Evolutionary conservation across 2,113 vertebrate species (phyloP), one percentile per base, ranked within the genome.

Genomic region (Rhegmatorhina hoffmannsi): DNA sequence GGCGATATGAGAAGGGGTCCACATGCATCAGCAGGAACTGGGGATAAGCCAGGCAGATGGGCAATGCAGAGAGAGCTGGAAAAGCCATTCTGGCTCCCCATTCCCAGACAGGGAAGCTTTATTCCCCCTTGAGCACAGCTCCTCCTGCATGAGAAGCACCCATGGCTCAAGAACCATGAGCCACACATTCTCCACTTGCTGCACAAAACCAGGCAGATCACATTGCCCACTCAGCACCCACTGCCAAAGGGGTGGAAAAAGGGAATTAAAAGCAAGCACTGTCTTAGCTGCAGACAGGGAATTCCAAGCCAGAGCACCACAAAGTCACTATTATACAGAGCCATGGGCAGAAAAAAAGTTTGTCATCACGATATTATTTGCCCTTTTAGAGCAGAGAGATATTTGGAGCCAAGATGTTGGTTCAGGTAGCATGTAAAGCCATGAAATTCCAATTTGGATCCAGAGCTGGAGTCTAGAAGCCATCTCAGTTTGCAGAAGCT

Each of bases 371-470:
- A 0, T 31, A 47, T 70, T 68, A 75, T 81, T 75, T 55, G 21
- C 62, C 34, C 18, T 84, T 96, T 84, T 67, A 67, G 66, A 91
- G 28, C 7, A 14, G 53, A 66, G 53, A 84, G 49, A 46, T 50
- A 75, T 81, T 90, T 74, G 44, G 38, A 94, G 66, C 58, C 17
- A 63, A 87, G 53, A 60, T n/a, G 8, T 56, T 3, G 44, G 47
- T 92, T 84, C 84, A 92, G 89, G 70, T 81, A 79, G 87, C 74
- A 34, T 49, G 49, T 52, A 82, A 89, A 91, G 87, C 91, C 89
- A 91, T 95, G 84, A 95, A 87, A 95, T 95, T 82, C 31, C 62
- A 70, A 84, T 89, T 96, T 87, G 87, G 77, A 95, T 73, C 77
- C 58, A 68, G 53, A 87, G 53, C 62, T 73, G 77, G 44, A 94